Evolutionary conservation across 2,888 invertebrate species (phyloP).

Genomic region (Parasteatoda lunata): DNA sequence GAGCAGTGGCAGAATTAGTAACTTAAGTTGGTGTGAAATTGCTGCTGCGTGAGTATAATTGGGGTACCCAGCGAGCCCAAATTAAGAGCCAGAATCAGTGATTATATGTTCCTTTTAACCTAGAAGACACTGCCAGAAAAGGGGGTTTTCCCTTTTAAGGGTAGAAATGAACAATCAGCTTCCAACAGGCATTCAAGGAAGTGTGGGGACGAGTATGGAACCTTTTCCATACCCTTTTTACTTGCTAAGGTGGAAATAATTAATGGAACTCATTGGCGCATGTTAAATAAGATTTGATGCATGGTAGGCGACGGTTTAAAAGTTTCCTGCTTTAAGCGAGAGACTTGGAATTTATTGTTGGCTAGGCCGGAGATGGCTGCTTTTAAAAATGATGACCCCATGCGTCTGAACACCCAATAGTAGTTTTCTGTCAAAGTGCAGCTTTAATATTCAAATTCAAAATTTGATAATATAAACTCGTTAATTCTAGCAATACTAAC

Average conservation of each 20-base stretch:
- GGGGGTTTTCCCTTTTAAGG: conserved; percentile 40
- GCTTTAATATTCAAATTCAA: too few species aligned
- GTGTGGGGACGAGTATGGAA: conserved; percentile 3
- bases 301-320: conserved; percentile 41
- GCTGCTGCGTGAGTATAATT: conserved; percentile 48
- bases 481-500: too few species aligned
- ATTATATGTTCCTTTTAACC: conserved; percentile 52
- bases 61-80: conserved; percentile 15
- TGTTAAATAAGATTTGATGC: conserved; percentile 64
- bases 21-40: conserved; percentile 61
- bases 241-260: conserved; percentile 62
- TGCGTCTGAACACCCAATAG: too few species aligned
- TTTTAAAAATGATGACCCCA: conserved; percentile 35
- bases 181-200: conserved; percentile 14
- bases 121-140: conserved; percentile 15
- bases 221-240: not conserved
- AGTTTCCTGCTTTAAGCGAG: conserved; percentile 49
- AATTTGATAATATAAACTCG: too few species aligned
- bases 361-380: conserved; percentile 28
- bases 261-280: conserved; percentile 64
- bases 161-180: conserved; percentile 61
- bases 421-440: too few species aligned
- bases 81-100: conserved; percentile 62
- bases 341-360: conserved; percentile 40
- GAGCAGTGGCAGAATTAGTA: conserved; percentile 44